phyloP scores from a whole-genome alignment of 2,797 vertebrate species.

The Gadopsis marmoratus region DNA sequence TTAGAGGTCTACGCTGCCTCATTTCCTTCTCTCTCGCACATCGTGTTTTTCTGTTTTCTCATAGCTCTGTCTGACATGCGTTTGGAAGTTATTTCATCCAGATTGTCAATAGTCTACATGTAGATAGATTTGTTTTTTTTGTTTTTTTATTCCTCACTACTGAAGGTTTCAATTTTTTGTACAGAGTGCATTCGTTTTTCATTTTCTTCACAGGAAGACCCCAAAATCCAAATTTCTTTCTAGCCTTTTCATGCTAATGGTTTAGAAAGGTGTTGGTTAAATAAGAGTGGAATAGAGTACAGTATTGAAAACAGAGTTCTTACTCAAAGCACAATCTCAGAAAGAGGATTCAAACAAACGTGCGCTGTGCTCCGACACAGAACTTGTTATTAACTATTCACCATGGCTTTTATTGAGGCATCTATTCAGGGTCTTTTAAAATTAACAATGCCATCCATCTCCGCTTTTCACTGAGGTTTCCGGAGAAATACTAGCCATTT shows the following conservation, averaged over 20 bases:
- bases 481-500: not conserved
- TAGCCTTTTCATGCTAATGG: not conserved
- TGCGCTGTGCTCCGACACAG: not conserved
- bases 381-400: not conserved
- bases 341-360: not conserved
- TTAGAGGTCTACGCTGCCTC: conserved; percentile 40
- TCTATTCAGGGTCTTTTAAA: conserved; percentile 37
- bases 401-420: conserved; percentile 25
- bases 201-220: conserved; percentile 18
- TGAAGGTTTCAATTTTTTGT: conserved; percentile 39
- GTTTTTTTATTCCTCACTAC: not conserved
- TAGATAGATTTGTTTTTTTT: not conserved
- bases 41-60: conserved; percentile 16
- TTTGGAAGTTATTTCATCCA: conserved; percentile 2
- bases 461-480: conserved; percentile 38
- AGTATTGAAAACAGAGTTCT: not conserved
- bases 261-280: not conserved
- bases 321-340: not conserved
- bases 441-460: conserved; percentile 44
- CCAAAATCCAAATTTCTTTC: not conserved
- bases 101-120: not conserved
- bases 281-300: not conserved
- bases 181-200: not conserved
- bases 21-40: conserved; percentile 13
- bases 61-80: conserved; percentile 3